Percentiles rank a stretch among this genome's conserved stretches.
These are phyloP conservation scores for Dunckerocampus dactyliophorus DNA, from an alignment of 2,113 vertebrate genomes.

Conservation along the genomic window DNA sequence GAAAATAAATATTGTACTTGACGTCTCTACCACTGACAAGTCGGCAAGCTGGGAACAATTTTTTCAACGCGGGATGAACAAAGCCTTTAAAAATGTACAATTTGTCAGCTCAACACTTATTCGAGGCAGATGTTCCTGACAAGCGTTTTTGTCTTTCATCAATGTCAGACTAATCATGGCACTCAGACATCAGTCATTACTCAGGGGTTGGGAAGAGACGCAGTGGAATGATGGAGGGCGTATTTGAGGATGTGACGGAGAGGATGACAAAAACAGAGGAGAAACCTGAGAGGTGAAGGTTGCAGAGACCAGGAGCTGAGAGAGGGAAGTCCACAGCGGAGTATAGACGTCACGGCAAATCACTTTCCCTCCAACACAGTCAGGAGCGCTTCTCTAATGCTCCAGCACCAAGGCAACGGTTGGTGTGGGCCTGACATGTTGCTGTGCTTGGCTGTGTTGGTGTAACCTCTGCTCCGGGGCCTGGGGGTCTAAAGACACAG, in stretches of 20 bases:
- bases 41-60: constrained; percentile 23
- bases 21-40: constrained; percentile 22
- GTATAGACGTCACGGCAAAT: constrained; percentile 59
- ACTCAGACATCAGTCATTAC: constrained; percentile 49
- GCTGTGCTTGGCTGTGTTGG: constrained; percentile 68
- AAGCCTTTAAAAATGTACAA: constrained; percentile 19
- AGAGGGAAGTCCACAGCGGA: constrained; percentile 31
- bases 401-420: constrained; percentile 73
- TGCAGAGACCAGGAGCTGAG: constrained; percentile 30
- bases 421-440: constrained; percentile 74
- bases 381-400: constrained; percentile 53
- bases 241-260: constrained; percentile 51
- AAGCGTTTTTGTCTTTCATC: constrained; percentile 50
- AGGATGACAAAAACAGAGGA: constrained; percentile 60
- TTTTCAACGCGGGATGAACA: constrained; percentile 26
- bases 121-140: constrained; percentile 57
- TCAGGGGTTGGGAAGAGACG: constrained; percentile 14
- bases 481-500: constrained; percentile 61
- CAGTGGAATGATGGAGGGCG: constrained; percentile 39
- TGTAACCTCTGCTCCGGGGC: constrained; percentile 75
- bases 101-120: constrained; percentile 61
- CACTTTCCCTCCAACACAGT: constrained; percentile 55
- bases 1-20: constrained; percentile 38
- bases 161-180: constrained; percentile 53
- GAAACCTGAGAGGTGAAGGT: constrained; percentile 49